Base-by-base conservation (phyloP, 1,140 invertebrate genomes). In the Polypedilum vanderplanki region DNA sequence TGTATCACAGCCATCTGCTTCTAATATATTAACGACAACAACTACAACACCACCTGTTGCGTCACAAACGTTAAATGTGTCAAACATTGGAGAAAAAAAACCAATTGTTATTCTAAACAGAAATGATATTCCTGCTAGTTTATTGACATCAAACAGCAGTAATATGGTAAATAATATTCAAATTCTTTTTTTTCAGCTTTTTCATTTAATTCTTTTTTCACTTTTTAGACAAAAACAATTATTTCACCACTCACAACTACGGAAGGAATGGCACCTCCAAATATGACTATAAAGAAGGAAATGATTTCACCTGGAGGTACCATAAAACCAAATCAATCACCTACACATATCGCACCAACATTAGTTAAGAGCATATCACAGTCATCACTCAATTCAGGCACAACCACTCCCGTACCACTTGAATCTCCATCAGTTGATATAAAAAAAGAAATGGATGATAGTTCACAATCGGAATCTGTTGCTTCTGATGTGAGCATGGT, bases 361-460 rank as follows among this genome's bases (percentile, higher is more conserved):
- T 73, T 79, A 15, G 76, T 81, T 17, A 81, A 82, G 74, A 81
- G 80, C 74, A 79, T 82, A 75, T 40, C 74, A 57, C 20, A 73
- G 5, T 74, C 65, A 0, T 70, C 73, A 74, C 8, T 18, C 75
- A 70, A 77, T 41, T 41, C 74, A 70, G 12, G 57, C 5, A 75
- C 18, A 17, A 64, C 75, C 75, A 75, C 78, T 41, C 40, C 79
- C 74, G 22, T 79, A 70, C 76, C 79, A 74, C 75, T 76, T 20
- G 76, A 74, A 40, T 79, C 75, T 76, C 77, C 77, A 10, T 70
- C 84, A 7, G 84, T 85, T 79, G 87, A 87, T 78, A 84, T 87
- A 0, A 88, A 88, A 78, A 87, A 87, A 79, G 87, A 88, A 81
- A 79, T 87, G 3, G 87, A 87, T 79, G 87, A 88, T 79, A 85